phyloP scores from a whole-genome alignment of 2,888 invertebrate species.

The Phoronis australis region DNA sequence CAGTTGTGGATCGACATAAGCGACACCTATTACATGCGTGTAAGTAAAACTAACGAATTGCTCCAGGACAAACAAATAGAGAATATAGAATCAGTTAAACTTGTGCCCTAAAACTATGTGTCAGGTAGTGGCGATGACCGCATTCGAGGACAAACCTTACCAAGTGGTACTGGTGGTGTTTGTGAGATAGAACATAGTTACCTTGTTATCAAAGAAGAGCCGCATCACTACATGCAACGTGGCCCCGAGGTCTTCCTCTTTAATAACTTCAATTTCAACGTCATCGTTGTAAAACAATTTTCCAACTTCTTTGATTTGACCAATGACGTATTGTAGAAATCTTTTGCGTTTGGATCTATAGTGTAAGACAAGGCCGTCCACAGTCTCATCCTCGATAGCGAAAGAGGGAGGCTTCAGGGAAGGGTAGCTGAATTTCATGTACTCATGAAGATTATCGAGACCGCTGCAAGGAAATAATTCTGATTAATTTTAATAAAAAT shows the following conservation, averaged over 20 bases:
- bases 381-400: conserved; percentile 90
- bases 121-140: no score
- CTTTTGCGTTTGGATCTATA: conserved; percentile 77
- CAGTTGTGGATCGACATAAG: no score
- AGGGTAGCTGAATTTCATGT: conserved; percentile 92
- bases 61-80: no score
- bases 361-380: conserved; percentile 83
- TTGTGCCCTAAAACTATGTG: no score
- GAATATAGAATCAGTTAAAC: no score
- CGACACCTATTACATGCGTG: no score
- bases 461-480: no score
- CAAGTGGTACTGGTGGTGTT: no score
- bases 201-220: conserved; percentile 82
- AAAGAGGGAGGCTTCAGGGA: conserved; percentile 87
- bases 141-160: no score
- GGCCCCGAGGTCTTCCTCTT: conserved; percentile 81
- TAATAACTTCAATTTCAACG: conserved; percentile 81
- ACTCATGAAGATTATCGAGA: conserved; percentile 93
- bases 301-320: conserved; percentile 87
- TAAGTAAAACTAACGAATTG: no score
- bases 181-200: no score
- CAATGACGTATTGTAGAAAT: conserved; percentile 94
- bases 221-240: conserved; percentile 92
- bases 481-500: no score
- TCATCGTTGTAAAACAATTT: conserved; percentile 92